Evolutionary conservation across 1,140 invertebrate genomes (phyloP).

Genomic region (Bombus ignitus): DNA sequence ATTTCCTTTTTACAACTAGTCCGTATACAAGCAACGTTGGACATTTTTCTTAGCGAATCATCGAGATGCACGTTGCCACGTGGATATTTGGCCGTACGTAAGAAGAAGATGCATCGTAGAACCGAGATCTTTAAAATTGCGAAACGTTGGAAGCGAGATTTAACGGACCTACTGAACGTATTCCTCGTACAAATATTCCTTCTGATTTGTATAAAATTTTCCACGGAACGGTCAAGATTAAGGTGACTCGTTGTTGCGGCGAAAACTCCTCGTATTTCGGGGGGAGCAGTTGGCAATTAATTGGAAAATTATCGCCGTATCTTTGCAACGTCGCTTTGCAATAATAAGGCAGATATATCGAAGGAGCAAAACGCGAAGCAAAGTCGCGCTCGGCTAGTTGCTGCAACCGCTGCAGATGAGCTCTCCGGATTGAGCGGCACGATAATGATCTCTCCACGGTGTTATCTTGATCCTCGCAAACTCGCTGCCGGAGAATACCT

Average conservation of each 20-base stretch:
- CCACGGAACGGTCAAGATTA: neutral
- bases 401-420: neutral
- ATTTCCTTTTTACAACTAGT: too few relatives aligned
- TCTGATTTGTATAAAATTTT: neutral
- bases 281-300: neutral
- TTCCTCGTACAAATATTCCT: neutral
- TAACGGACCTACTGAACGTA: accelerated
- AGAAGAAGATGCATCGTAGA: too few relatives aligned
- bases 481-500: neutral
- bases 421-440: neutral
- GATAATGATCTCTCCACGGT: conserved; percentile 1
- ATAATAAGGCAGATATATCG: conserved; percentile 37
- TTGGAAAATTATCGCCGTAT: conserved; percentile 34
- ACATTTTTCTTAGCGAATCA: too few relatives aligned
- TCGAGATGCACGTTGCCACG: too few relatives aligned
- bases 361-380: neutral
- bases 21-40: too few relatives aligned
- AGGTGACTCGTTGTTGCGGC: neutral
- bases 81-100: too few relatives aligned
- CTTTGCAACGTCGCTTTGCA: neutral
- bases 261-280: neutral
- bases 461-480: neutral
- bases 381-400: conserved; percentile 12
- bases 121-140: too few relatives aligned
- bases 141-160: neutral